These are phyloP conservation scores for Crotalus horridus DNA, from an alignment of 2,113 vertebrate species.

Conservation along the genomic window DNA sequence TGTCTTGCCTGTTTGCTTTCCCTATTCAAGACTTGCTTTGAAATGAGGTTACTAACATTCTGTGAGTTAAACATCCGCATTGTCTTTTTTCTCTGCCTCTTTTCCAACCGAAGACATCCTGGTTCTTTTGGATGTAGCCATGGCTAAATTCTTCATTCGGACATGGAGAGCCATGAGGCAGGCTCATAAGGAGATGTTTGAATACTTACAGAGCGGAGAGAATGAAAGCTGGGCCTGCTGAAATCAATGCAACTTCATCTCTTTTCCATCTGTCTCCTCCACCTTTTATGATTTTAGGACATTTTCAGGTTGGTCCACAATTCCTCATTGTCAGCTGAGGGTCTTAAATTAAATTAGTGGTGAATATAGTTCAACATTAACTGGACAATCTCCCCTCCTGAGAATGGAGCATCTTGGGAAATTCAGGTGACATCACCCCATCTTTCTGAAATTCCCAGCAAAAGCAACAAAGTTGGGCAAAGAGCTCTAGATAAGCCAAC, in stretches of 20 bases:
- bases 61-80: constrained; percentile 46
- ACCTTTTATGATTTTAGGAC: background rate
- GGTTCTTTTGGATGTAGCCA: constrained; percentile 41
- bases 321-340: background rate
- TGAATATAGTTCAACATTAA: background rate
- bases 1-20: constrained; percentile 45
- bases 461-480: background rate
- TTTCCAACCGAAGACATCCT: background rate
- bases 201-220: no score
- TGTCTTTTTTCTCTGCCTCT: constrained; percentile 25
- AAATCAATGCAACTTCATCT: background rate
- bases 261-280: background rate
- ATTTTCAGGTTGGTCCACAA: background rate
- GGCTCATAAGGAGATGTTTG: no score
- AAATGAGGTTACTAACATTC: background rate
- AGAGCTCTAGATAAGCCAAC: background rate
- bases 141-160: background rate
- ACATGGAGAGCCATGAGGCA: background rate
- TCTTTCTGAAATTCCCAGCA: background rate
- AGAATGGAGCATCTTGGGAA: background rate
- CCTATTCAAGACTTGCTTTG: constrained; percentile 37
- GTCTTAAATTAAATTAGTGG: background rate
- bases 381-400: background rate
- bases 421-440: background rate
- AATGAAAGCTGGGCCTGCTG: no score